Conservation (phyloP, 53 echinoderm and acorn worm species). For the Zoroaster sp. region DNA sequence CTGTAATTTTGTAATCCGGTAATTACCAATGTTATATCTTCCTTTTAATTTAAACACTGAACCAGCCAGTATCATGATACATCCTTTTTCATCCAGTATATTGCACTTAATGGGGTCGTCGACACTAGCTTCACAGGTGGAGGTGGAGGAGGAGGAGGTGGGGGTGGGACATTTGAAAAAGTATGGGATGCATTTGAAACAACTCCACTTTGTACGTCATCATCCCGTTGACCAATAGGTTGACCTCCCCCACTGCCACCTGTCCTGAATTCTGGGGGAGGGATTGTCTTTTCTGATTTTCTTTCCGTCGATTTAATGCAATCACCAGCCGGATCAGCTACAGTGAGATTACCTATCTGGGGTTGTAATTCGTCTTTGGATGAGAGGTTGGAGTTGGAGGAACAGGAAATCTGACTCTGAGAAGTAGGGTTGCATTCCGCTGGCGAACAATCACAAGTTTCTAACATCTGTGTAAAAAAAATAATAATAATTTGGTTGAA, state of each 20-base stretch:
- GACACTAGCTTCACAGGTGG: constrained; percentile 9
- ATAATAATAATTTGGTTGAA: background rate
- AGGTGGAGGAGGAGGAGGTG: constrained; percentile 72
- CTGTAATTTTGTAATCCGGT: too few species aligned
- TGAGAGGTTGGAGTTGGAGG: background rate
- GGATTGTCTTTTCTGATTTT: background rate
- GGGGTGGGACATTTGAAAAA: constrained; percentile 47
- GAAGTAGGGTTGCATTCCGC: background rate
- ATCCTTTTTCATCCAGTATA: constrained; percentile 79
- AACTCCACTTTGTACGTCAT: background rate
- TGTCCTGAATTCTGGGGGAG: background rate
- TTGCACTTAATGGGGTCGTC: background rate
- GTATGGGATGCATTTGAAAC: constrained; percentile 32
- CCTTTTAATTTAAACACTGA: background rate
- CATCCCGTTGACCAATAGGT: background rate
- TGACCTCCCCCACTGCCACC: background rate
- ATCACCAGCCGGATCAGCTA: background rate
- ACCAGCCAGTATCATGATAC: background rate
- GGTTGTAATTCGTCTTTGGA: background rate
- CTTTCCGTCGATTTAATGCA: background rate
- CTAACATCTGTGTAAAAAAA: constrained; percentile 68
- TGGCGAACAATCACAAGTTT: constrained; percentile 61
- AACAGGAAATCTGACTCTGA: background rate
- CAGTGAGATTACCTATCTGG: background rate
- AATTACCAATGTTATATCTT: too few species aligned